Percentiles rank a stretch among this genome's conserved stretches.
phyloP scores from a whole-genome alignment of 2,113 vertebrate species.

The Catharus minimus region DNA sequence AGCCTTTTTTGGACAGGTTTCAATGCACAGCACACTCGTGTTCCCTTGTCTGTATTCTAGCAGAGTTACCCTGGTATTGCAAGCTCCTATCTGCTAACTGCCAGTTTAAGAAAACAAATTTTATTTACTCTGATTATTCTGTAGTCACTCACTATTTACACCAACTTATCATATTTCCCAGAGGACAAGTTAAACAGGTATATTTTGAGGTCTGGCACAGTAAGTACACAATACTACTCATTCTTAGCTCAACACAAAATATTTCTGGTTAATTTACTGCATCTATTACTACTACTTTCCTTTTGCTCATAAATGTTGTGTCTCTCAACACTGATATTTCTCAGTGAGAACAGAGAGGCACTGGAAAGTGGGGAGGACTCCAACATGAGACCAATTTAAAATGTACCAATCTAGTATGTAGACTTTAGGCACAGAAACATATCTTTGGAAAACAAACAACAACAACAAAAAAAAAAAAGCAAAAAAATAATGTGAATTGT shows the following conservation, averaged over 20 bases:
- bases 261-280: slow-evolving; percentile 35
- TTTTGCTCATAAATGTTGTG: not conserved
- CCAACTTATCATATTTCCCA: slow-evolving; percentile 6
- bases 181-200: slow-evolving; percentile 2
- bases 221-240: slow-evolving; percentile 17
- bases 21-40: not conserved
- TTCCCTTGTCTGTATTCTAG: not conserved
- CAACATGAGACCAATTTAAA: not conserved
- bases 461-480: not conserved
- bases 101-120: not conserved
- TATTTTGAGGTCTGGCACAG: slow-evolving; percentile 34
- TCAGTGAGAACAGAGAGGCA: not conserved
- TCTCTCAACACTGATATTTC: slow-evolving; percentile 9
- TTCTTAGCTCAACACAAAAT: slow-evolving; percentile 23
- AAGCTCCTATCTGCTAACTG: not conserved
- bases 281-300: not conserved
- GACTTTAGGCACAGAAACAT: not conserved
- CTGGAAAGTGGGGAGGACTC: not conserved
- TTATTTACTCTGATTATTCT: slow-evolving; percentile 18
- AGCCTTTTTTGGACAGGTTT: not conserved
- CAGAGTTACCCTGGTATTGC: not conserved
- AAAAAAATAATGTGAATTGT: not conserved
- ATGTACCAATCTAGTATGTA: not conserved
- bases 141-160: slow-evolving; percentile 18
- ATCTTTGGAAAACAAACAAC: not conserved